A percentile compares a stretch with the other conserved stretches of the same genome.
Evolutionary conservation across 1,140 invertebrate species (phyloP).

Genomic region (Drosophila eugracilis): DNA sequence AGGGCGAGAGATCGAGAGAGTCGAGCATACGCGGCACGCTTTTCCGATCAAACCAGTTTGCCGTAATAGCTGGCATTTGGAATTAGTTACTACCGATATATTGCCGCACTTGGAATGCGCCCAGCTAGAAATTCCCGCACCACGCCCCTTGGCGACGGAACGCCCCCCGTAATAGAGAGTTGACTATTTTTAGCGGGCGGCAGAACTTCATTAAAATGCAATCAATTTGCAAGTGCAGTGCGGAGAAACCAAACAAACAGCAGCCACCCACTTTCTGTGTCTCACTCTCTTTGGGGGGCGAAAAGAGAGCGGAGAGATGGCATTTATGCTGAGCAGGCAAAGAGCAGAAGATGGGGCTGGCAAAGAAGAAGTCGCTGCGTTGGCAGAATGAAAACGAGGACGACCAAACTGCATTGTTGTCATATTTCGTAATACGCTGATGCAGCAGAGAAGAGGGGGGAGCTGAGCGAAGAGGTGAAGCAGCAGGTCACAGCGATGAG

Average conservation of each 20-base stretch:
- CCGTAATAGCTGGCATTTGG: slow-evolving; percentile 70
- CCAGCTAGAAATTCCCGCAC: slow-evolving; percentile 63
- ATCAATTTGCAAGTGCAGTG: slow-evolving; percentile 74
- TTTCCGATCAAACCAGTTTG: slow-evolving; percentile 75
- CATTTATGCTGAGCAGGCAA: slow-evolving; percentile 55
- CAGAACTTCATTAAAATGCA: slow-evolving; percentile 71
- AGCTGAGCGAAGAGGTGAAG: neutral
- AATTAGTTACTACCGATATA: slow-evolving; percentile 49
- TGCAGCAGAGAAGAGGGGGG: slow-evolving; percentile 49
- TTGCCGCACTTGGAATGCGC: slow-evolving; percentile 63
- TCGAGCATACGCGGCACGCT: slow-evolving; percentile 45
- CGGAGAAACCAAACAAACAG: slow-evolving; percentile 59
- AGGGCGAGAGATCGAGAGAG: slow-evolving; percentile 10
- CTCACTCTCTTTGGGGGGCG: neutral
- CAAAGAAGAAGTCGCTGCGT: slow-evolving; percentile 46
- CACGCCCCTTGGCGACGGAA: slow-evolving; percentile 16
- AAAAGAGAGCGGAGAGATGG: slow-evolving; percentile 30
- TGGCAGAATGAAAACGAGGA: slow-evolving; percentile 77
- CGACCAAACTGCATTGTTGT: slow-evolving; percentile 83
- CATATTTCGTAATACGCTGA: slow-evolving; percentile 84
- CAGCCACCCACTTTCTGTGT: slow-evolving; percentile 60
- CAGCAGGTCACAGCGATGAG: slow-evolving; percentile 53
- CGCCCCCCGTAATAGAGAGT: slow-evolving; percentile 4
- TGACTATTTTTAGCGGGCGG: slow-evolving; percentile 64
- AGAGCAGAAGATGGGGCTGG: slow-evolving; percentile 28